Evolutionary conservation across 2,888 invertebrate species (phyloP).

Genomic region (Dolichopus griseipennis): DNA sequence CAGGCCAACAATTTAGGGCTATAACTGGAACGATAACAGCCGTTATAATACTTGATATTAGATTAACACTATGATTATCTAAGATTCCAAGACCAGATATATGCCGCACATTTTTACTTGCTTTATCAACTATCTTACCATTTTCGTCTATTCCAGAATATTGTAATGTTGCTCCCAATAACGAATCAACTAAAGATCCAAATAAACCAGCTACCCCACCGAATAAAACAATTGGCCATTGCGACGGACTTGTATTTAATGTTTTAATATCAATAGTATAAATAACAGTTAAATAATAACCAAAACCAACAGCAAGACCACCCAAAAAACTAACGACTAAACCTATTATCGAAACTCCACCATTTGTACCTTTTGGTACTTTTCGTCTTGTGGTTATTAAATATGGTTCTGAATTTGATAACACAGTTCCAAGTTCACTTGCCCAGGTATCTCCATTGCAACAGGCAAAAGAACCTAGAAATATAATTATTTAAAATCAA

Average conservation of each 20-base stretch:
- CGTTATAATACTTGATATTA: conserved; percentile 68
- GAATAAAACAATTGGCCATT: conserved; percentile 69
- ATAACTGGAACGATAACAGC: conserved; percentile 61
- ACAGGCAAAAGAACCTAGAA: conserved; percentile 61
- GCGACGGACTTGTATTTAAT: conserved; percentile 55
- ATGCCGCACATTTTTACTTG: conserved; percentile 59
- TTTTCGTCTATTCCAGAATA: conserved; percentile 69
- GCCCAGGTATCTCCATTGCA: conserved; percentile 88
- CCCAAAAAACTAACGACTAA: conserved; percentile 47
- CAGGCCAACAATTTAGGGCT: conserved; percentile 50
- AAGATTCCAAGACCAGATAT: conserved; percentile 67
- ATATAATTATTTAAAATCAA: conserved; percentile 7
- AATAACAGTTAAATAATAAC: conserved; percentile 59
- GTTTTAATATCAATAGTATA: conserved; percentile 53
- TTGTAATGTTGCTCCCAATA: conserved; percentile 76
- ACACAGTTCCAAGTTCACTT: conserved; percentile 74
- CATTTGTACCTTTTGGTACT: conserved; percentile 84
- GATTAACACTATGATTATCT: conserved; percentile 83
- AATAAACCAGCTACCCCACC: conserved; percentile 66
- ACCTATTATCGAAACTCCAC: conserved; percentile 64
- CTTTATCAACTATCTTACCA: conserved; percentile 62
- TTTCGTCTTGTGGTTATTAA: conserved; percentile 63
- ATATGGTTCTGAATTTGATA: conserved; percentile 58
- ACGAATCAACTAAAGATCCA: conserved; percentile 74
- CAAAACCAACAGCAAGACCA: conserved; percentile 56